These are phyloP conservation scores for Onthophagus taurus DNA, from an alignment of 1,140 invertebrate species.

Conservation along the genomic window DNA sequence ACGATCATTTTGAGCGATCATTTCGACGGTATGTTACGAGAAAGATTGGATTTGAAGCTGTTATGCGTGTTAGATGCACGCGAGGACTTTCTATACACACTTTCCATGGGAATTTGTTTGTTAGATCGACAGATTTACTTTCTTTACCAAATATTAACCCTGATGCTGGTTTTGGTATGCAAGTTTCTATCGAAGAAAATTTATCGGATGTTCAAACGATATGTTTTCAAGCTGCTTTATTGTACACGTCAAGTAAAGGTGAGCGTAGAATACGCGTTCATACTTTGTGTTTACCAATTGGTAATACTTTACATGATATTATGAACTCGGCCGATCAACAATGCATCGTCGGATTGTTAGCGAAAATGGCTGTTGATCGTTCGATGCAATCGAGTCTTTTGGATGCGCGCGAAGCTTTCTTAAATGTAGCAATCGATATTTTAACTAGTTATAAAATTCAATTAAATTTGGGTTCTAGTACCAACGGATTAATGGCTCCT, in stretches of 20 bases:
- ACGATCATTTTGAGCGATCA: slow-evolving; percentile 66
- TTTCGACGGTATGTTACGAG: slow-evolving; percentile 79
- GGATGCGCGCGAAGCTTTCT: slow-evolving; percentile 92
- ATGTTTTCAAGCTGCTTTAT: slow-evolving; percentile 94
- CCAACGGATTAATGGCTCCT: slow-evolving; percentile 61
- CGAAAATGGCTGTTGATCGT: slow-evolving; percentile 96
- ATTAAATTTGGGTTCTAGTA: slow-evolving; percentile 50
- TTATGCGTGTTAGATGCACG: slow-evolving; percentile 94
- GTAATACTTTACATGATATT: slow-evolving; percentile 73
- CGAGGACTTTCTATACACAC: slow-evolving; percentile 89
- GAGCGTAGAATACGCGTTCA: slow-evolving; percentile 96
- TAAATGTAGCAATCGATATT: slow-evolving; percentile 90
- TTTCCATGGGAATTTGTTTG: slow-evolving; percentile 99
- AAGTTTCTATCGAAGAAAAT: slow-evolving; percentile 89
- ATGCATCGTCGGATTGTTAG: slow-evolving; percentile 82
- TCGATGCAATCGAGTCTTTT: slow-evolving; percentile 73
- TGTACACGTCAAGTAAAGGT: slow-evolving; percentile 97
- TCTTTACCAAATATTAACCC: slow-evolving; percentile 97
- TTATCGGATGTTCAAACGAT: slow-evolving; percentile 78
- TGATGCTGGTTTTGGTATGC: slow-evolving; percentile 96
- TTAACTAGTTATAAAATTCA: slow-evolving; percentile 70
- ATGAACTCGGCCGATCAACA: slow-evolving; percentile 91
- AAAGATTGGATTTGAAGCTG: slow-evolving; percentile 98
- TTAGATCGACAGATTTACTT: slow-evolving; percentile 92
- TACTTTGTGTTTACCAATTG: slow-evolving; percentile 89